These are phyloP conservation scores for Tineola bisselliella DNA, from an alignment of 2,888 invertebrate genomes.

Conservation along the genomic window DNA sequence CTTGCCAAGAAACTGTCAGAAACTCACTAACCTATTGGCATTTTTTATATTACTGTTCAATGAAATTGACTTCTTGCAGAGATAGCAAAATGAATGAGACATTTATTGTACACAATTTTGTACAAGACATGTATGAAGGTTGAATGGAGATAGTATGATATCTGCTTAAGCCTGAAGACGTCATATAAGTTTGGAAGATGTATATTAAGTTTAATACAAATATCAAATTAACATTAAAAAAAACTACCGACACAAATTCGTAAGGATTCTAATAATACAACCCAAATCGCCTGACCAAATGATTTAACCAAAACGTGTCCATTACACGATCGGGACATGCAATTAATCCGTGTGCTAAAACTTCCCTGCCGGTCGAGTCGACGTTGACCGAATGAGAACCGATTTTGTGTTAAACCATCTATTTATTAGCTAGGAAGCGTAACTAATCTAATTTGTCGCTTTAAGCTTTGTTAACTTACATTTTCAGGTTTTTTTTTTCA, in stretches of 20 bases:
- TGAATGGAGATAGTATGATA: no score
- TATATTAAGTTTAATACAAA: no score
- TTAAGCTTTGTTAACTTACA: background rate
- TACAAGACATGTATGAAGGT: no score
- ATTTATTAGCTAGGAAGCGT: constrained; percentile 16
- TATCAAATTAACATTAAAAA: no score
- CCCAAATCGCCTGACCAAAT: constrained; percentile 11
- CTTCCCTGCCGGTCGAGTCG: constrained; percentile 9
- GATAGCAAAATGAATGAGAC: background rate
- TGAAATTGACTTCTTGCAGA: background rate
- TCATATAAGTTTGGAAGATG: no score
- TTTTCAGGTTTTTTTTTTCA: background rate
- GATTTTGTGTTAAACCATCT: constrained; percentile 18
- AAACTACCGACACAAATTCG: background rate
- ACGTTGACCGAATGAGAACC: constrained; percentile 17
- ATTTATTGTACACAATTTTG: background rate
- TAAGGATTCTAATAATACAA: background rate
- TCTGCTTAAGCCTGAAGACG: no score
- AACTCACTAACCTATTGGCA: constrained; percentile 18
- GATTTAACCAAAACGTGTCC: constrained; percentile 15
- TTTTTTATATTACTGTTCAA: constrained; percentile 2
- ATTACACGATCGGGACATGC: constrained; percentile 20
- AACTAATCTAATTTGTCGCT: constrained; percentile 15
- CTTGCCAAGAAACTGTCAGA: constrained; percentile 49
- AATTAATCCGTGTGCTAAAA: constrained; percentile 23